These are phyloP conservation scores for Saxidomus purpurata DNA, from an alignment of 1,140 invertebrate species.

Conservation along the genomic window DNA sequence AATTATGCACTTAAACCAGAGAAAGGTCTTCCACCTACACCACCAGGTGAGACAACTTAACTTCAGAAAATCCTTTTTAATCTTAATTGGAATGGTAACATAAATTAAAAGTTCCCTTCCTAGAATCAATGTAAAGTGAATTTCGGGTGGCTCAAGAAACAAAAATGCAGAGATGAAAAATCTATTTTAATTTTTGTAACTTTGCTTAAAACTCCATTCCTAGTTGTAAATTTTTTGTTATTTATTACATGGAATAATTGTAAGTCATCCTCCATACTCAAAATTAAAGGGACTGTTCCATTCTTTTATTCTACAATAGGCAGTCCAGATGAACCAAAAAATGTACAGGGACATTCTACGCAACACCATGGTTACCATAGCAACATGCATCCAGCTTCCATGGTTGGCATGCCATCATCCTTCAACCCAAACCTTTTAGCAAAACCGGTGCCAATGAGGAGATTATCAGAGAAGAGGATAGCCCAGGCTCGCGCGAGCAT, in stretches of 20 bases:
- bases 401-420: constrained; percentile 55
- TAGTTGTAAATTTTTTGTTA: too few species aligned
- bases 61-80: too few species aligned
- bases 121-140: too few species aligned
- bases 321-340: constrained; percentile 73
- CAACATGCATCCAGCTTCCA: constrained; percentile 65
- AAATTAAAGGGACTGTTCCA: too few species aligned
- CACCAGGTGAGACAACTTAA: constrained; percentile 67
- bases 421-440: constrained; percentile 71
- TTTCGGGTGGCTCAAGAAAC: too few species aligned
- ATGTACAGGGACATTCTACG: constrained; percentile 14
- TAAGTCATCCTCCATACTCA: too few species aligned
- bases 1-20: constrained; percentile 74
- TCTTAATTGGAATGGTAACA: too few species aligned
- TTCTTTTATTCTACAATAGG: constrained; percentile 65
- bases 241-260: too few species aligned
- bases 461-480: constrained; percentile 77
- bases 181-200: too few species aligned
- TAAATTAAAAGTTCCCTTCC: too few species aligned
- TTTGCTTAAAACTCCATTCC: too few species aligned
- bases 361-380: constrained; percentile 47
- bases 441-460: constrained; percentile 78
- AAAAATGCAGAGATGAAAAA: too few species aligned
- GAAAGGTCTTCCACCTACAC: constrained; percentile 73
- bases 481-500: neutral